phyloP scores from a whole-genome alignment of 2,113 vertebrate species.

The Apodemus speciosus region DNA sequence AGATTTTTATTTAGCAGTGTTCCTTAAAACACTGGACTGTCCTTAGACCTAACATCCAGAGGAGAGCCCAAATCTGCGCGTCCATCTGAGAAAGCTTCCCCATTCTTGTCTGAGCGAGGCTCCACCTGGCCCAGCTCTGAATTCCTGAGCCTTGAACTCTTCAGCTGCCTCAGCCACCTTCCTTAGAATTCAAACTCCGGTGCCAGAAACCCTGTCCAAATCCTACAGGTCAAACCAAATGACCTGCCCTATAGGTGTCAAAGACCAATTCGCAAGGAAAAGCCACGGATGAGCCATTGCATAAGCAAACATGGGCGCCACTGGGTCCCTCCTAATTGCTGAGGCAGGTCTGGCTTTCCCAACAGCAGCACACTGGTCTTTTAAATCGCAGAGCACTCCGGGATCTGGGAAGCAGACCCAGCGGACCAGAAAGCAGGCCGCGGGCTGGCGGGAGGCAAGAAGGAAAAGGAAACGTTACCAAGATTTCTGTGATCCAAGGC shows the following conservation, averaged over 20 bases:
- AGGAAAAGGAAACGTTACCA: background rate
- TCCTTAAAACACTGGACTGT: background rate
- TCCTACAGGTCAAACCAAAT: constrained; percentile 31
- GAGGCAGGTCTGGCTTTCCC: constrained; percentile 60
- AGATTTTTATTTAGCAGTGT: background rate
- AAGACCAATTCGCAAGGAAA: background rate
- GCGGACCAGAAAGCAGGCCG: constrained; percentile 2
- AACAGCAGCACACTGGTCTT: constrained; percentile 1
- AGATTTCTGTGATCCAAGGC: constrained; percentile 46
- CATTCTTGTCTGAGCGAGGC: background rate
- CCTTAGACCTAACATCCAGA: constrained; percentile 30
- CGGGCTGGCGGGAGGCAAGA: background rate
- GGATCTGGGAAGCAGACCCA: background rate
- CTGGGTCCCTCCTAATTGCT: constrained; percentile 44
- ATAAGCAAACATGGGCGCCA: background rate
- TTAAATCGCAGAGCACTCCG: background rate
- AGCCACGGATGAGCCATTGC: background rate
- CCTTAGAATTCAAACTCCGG: constrained; percentile 38
- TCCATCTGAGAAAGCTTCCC: background rate
- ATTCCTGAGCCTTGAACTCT: background rate
- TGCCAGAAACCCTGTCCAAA: background rate
- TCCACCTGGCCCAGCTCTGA: background rate
- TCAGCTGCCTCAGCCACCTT: background rate
- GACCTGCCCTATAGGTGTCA: constrained; percentile 42
- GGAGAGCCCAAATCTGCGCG: background rate